phyloP scores from a whole-genome alignment of 2,797 vertebrate genomes.

The Diceros bicornis region DNA sequence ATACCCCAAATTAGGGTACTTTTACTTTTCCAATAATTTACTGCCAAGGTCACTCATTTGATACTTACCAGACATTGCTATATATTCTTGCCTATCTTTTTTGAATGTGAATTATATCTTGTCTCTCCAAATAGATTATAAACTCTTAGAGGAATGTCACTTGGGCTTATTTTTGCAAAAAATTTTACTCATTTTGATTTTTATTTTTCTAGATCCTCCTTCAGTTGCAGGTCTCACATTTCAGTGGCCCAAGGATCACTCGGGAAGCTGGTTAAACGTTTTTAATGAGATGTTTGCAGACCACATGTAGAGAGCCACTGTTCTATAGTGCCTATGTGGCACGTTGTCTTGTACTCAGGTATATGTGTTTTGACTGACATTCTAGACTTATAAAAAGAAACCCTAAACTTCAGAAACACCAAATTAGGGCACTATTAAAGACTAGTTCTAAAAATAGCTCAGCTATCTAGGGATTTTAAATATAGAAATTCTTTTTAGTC shows the following conservation, averaged over 20 bases:
- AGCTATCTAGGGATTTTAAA: constrained; percentile 86
- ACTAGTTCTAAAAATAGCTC: constrained; percentile 76
- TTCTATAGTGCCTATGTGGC: background rate
- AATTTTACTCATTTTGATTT: background rate
- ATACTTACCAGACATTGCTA: background rate
- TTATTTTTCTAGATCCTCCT: constrained; percentile 37
- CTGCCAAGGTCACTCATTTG: background rate
- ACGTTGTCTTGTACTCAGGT: background rate
- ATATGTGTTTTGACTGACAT: constrained; percentile 64
- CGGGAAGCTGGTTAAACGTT: constrained; percentile 17
- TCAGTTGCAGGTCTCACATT: background rate
- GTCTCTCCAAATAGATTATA: constrained; percentile 24
- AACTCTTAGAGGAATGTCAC: background rate
- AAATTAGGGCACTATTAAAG: constrained; percentile 84
- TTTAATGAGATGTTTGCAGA: constrained; percentile 50
- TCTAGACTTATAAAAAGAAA: constrained; percentile 81
- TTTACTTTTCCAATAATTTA: constrained; percentile 29
- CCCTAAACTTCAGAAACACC: constrained; percentile 82
- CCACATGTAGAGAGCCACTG: background rate
- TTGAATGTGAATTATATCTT: background rate
- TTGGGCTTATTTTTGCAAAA: background rate
- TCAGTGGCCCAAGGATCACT: background rate
- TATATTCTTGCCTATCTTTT: background rate
- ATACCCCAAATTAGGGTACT: background rate
- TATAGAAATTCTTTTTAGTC: constrained; percentile 84